Evolutionary conservation across 2,888 invertebrate genomes (phyloP).

Genomic region (Watsonalla binaria): DNA sequence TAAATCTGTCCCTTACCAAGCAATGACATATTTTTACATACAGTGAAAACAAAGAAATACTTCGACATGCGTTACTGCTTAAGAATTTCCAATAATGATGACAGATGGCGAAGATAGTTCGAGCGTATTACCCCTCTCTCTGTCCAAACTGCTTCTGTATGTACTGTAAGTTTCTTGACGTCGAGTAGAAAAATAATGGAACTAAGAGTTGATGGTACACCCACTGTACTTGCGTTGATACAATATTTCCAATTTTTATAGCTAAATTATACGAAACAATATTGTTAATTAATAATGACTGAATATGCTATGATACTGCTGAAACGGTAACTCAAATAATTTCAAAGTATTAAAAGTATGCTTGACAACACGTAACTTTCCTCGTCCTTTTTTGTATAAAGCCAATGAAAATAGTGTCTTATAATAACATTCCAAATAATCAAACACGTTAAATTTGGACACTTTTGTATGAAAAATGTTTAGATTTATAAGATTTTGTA

Average conservation of each 20-base stretch:
- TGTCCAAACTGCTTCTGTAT: too few species aligned
- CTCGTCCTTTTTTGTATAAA: constrained; percentile 57
- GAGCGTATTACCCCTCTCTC: too few species aligned
- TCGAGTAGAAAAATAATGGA: too few species aligned
- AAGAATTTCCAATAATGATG: too few species aligned
- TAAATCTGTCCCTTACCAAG: too few species aligned
- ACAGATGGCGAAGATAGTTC: too few species aligned
- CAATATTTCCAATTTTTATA: constrained; percentile 50
- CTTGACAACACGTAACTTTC: constrained; percentile 57
- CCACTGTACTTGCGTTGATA: constrained; percentile 31
- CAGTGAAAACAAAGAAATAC: too few species aligned
- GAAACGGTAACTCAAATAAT: not conserved
- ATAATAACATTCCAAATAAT: constrained; percentile 73
- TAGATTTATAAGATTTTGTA: constrained; percentile 78
- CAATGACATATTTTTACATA: too few species aligned
- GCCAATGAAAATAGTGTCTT: constrained; percentile 73
- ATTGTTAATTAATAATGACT: constrained; percentile 28
- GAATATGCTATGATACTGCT: constrained; percentile 16
- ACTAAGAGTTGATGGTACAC: too few species aligned
- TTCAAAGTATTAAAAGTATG: constrained; percentile 42
- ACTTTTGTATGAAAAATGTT: constrained; percentile 73
- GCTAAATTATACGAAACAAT: constrained; percentile 27
- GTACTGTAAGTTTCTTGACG: too few species aligned
- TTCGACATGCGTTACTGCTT: too few species aligned
- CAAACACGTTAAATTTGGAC: constrained; percentile 73